Conservation (phyloP, 1,140 invertebrate genomes). For the Drosophila serrata region DNA sequence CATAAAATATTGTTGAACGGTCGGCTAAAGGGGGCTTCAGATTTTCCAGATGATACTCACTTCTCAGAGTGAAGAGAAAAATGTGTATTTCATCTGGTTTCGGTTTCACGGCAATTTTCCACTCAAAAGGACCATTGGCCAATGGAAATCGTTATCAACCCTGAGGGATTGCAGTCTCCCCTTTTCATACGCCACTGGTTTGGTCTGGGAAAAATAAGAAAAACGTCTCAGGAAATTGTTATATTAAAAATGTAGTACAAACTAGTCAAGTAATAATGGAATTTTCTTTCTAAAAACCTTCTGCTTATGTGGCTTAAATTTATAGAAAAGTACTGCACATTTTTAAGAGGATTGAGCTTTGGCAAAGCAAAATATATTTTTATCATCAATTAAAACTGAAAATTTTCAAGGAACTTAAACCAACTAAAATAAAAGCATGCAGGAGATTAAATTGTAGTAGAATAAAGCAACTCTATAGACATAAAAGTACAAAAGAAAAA, state of each 20-base stretch:
- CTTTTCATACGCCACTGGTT: not conserved
- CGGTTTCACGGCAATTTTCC: not conserved
- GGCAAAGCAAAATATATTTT: not conserved
- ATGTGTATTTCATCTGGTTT: slow-evolving; percentile 2
- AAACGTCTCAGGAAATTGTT: slow-evolving; percentile 39
- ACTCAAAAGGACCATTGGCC: slow-evolving; percentile 14
- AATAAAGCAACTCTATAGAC: too few species aligned
- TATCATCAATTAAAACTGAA: not conserved
- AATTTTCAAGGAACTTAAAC: not conserved
- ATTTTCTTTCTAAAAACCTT: slow-evolving; percentile 4
- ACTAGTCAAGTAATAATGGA: slow-evolving; percentile 22
- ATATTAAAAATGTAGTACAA: slow-evolving; percentile 60
- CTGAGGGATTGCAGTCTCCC: slow-evolving; percentile 4
- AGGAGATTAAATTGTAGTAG: not conserved
- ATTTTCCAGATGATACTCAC: slow-evolving; percentile 14
- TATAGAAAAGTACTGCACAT: too few species aligned
- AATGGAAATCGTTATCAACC: slow-evolving; percentile 17
- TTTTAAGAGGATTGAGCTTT: not conserved
- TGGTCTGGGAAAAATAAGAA: not conserved
- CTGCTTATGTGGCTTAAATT: not conserved
- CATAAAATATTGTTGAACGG: slow-evolving; percentile 26
- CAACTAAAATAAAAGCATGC: not conserved
- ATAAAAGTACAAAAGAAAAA: not conserved
- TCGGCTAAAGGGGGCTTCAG: slow-evolving; percentile 1
- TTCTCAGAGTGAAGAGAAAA: not conserved